Evolutionary conservation across 2,797 vertebrate species (phyloP), one percentile per base, ranked within the genome.

Genomic region (Pseudomugil gertrudae): DNA sequence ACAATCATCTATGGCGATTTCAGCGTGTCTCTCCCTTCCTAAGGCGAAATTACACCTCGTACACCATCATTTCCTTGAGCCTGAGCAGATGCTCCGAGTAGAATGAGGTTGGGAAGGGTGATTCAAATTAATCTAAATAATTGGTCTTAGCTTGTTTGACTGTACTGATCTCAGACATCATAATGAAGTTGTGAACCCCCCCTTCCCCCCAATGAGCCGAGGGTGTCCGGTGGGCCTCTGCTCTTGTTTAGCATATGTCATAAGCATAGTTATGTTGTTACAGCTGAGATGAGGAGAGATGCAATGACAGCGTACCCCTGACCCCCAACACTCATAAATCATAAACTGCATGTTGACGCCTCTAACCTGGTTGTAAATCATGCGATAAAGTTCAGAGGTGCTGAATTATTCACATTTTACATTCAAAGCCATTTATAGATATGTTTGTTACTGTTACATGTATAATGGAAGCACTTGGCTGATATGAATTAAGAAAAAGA

Each of bases 41-140:
- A 33, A 59, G 77, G 75, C 87, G 84, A 84, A 88, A 89, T 87
- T 80, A 80, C 9, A 30, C 62, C 81, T 87, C 81, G 62, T 91
- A 84, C 66, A 91, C 91, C 89, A 91, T 92, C 69, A 84, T 91
- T 90, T 90, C 73, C 77, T 67, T 30, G 86, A 86, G 76, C 66
- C 70, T 3, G 58, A 84, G 85, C 87, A 90, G 89, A 91, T 84
- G 88, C 90, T 89, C 68, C 0, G 14, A 78, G 80, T 79, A 64
- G 80, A 85, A 78, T 79, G 77, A 72, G 84, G 80, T 82, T 78
- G 85, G 84, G 66, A 81, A 84, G 83, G 84, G 78, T 77, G 84
- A 36, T 66, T 88, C 72, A 45, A 85, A 90, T 90, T 90, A 87
- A 91, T 92, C 88, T 83, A 85, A 90, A 89, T 91, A 89, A 91